These are phyloP conservation scores for Gadus macrocephalus DNA, from an alignment of 2,113 vertebrate genomes.

Conservation along the genomic window DNA sequence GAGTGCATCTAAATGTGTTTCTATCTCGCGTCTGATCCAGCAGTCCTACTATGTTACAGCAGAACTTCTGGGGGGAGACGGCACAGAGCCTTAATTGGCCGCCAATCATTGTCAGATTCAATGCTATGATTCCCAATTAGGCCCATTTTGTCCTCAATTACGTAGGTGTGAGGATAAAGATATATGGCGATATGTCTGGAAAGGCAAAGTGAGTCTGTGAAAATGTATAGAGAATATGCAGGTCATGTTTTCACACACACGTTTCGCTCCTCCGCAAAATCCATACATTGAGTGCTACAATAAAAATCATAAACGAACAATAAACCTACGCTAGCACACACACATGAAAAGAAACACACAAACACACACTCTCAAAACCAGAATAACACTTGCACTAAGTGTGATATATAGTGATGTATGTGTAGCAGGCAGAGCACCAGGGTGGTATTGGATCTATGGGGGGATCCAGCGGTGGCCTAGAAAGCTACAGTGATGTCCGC, in stretches of 20 bases:
- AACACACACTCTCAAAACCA: not conserved
- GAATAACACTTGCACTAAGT: not conserved
- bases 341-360: not conserved
- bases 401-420: slow-evolving; percentile 20
- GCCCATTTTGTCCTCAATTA: no score
- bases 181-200: slow-evolving; percentile 4
- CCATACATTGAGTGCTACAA: no score
- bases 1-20: no score
- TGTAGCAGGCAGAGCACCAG: slow-evolving; percentile 26
- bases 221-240: slow-evolving; percentile 15
- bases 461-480: not conserved
- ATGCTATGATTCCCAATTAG: no score
- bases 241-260: slow-evolving; percentile 6
- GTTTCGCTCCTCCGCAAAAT: no score
- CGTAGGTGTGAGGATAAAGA: slow-evolving; percentile 9
- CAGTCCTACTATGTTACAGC: no score
- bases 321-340: slow-evolving; percentile 18
- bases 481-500: slow-evolving; percentile 1
- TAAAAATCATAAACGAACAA: not conserved
- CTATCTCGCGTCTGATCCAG: no score
- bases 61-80: no score
- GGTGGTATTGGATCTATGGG: slow-evolving; percentile 38
- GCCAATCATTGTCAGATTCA: no score
- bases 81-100: no score
- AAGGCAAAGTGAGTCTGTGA: not conserved